phyloP scores from a whole-genome alignment of 2,113 vertebrate genomes.

The Centropristis striata region DNA sequence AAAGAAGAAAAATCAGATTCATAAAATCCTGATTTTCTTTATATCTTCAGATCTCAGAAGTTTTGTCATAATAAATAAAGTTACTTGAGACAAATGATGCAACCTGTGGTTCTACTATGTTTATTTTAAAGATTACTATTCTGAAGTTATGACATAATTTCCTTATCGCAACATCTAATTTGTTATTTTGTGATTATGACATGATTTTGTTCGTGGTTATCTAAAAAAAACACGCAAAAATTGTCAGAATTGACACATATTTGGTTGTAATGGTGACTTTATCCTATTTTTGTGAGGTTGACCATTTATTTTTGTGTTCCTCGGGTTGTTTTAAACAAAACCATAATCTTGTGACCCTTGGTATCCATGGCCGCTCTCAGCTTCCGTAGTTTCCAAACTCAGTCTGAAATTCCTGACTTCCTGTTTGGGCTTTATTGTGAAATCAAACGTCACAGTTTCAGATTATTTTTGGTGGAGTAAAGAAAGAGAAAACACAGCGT shows the following conservation, averaged over 20 bases:
- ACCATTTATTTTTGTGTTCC: too few species aligned
- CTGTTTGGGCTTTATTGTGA: neutral
- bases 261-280: too few species aligned
- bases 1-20: too few species aligned
- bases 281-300: too few species aligned
- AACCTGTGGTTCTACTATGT: too few species aligned
- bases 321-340: neutral
- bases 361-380: neutral
- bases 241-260: too few species aligned
- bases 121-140: too few species aligned
- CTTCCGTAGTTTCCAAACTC: neutral
- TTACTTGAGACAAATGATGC: neutral
- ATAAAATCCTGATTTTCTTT: neutral
- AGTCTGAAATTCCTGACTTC: neutral
- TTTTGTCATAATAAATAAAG: neutral
- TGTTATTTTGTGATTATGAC: neutral
- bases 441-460: neutral
- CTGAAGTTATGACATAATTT: too few species aligned
- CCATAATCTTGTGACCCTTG: neutral
- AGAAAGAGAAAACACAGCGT: slow-evolving; percentile 51
- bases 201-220: too few species aligned
- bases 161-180: too few species aligned
- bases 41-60: neutral
- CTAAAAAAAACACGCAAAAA: too few species aligned
- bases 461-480: neutral